These are phyloP conservation scores for Brachypalpus laphriformis DNA, from an alignment of 2,888 invertebrate genomes.

Conservation along the genomic window DNA sequence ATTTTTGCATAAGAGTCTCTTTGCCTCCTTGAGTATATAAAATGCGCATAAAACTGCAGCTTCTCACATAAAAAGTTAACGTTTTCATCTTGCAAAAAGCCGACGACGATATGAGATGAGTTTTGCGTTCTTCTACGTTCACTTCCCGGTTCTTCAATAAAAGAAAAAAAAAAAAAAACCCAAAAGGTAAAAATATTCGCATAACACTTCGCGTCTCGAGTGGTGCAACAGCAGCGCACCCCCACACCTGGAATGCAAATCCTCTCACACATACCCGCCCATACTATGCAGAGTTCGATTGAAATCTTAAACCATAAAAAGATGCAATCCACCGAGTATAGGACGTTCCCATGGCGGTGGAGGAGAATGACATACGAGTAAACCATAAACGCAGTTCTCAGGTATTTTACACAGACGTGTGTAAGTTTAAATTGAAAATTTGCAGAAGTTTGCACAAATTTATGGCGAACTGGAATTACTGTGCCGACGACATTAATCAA, in stretches of 20 bases:
- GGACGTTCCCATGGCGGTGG: not conserved
- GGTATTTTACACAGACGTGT: not conserved
- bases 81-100: slow-evolving; percentile 14
- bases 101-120: slow-evolving; percentile 24
- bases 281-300: slow-evolving; percentile 44
- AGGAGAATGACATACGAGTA: slow-evolving; percentile 10
- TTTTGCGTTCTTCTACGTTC: slow-evolving; percentile 38
- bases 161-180: slow-evolving; percentile 1
- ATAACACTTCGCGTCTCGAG: slow-evolving; percentile 59
- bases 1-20: slow-evolving; percentile 68
- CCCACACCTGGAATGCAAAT: slow-evolving; percentile 32
- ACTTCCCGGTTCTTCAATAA: slow-evolving; percentile 43
- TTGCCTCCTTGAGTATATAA: slow-evolving; percentile 46
- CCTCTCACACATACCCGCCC: not conserved
- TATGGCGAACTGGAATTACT: slow-evolving; percentile 29
- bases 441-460: slow-evolving; percentile 49
- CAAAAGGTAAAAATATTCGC: slow-evolving; percentile 62
- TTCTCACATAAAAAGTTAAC: slow-evolving; percentile 30
- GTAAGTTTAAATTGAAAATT: slow-evolving; percentile 60
- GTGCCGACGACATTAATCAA: slow-evolving; percentile 55
- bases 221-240: slow-evolving; percentile 1
- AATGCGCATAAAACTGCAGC: slow-evolving; percentile 38
- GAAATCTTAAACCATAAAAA: slow-evolving; percentile 43
- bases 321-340: slow-evolving; percentile 24
- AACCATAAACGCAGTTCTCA: slow-evolving; percentile 5